Conservation (phyloP, 2,797 vertebrate genomes). For the Acanthurus leucopareius region DNA sequence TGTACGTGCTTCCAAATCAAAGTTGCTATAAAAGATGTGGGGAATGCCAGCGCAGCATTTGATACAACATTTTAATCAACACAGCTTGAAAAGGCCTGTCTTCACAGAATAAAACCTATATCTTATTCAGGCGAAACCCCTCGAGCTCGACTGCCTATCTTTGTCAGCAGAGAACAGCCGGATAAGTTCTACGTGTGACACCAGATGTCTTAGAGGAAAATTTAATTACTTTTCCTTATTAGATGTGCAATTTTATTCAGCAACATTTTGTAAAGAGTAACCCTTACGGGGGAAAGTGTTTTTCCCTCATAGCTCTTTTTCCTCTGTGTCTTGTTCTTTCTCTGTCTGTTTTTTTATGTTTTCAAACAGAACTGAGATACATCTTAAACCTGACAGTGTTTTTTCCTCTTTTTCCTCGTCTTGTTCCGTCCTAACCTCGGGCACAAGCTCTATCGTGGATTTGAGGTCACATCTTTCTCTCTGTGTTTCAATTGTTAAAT, state of each 20-base stretch:
- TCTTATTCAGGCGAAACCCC: conserved; percentile 59
- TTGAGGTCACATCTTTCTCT: conserved; percentile 60
- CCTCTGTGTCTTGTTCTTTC: conserved; percentile 33
- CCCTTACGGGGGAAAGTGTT: conserved; percentile 42
- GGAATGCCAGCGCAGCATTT: conserved; percentile 50
- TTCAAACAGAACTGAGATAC: conserved; percentile 51
- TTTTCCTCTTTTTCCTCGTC: conserved; percentile 31
- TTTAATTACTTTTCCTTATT: conserved; percentile 79
- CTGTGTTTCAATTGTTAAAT: conserved; percentile 64
- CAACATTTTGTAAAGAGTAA: conserved; percentile 49
- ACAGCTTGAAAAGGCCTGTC: conserved; percentile 52
- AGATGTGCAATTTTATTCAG: conserved; percentile 72
- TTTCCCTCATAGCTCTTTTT: conserved; percentile 32
- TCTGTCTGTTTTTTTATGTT: conserved; percentile 41
- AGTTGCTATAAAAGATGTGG: conserved; percentile 43
- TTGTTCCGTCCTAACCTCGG: conserved; percentile 53
- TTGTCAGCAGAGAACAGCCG: conserved; percentile 52
- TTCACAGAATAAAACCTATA: conserved; percentile 58
- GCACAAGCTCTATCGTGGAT: conserved; percentile 48
- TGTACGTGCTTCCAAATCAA: conserved; percentile 50
- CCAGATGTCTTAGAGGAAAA: conserved; percentile 72
- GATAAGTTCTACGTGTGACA: conserved; percentile 62
- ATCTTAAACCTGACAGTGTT: conserved; percentile 52
- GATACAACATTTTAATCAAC: conserved; percentile 68
- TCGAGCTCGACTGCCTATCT: conserved; percentile 51